A percentile compares a stretch with the other conserved stretches of the same genome.
Conservation (phyloP, 2,797 vertebrate genomes). For the Chelon auratus region DNA sequence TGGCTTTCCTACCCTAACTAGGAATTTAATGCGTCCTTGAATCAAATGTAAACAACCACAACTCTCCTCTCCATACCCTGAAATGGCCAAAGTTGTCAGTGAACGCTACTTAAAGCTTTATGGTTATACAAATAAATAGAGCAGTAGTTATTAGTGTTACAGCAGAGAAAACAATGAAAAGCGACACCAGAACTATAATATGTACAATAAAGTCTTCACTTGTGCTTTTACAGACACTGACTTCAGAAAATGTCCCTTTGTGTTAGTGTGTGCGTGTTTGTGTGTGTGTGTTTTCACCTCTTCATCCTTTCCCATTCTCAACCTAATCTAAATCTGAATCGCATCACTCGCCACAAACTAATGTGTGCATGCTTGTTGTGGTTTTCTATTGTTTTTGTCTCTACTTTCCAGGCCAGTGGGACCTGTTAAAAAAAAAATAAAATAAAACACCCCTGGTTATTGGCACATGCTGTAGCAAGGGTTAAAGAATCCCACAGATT, state of each 20-base stretch:
- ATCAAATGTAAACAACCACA: conserved; percentile 20
- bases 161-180: conserved; percentile 14
- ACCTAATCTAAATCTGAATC: conserved; percentile 18
- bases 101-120: conserved; percentile 3
- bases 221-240: conserved; percentile 12
- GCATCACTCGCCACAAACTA: not conserved
- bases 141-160: conserved; percentile 42
- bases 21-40: not conserved
- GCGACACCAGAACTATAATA: not conserved
- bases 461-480: not conserved
- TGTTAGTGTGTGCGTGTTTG: not conserved
- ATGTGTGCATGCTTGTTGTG: not conserved
- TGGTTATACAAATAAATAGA: conserved; percentile 53
- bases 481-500: not conserved
- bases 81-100: not conserved
- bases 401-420: not conserved
- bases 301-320: conserved; percentile 10
- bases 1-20: not conserved
- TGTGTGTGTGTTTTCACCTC: not conserved
- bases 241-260: not conserved
- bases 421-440: not conserved
- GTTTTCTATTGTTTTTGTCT: not conserved
- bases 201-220: conserved; percentile 4
- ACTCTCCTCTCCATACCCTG: not conserved
- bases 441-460: not conserved